Percentiles rank a stretch among this genome's conserved stretches.
Conservation (phyloP, 2,888 invertebrate genomes). For the Eristalis tenax region DNA sequence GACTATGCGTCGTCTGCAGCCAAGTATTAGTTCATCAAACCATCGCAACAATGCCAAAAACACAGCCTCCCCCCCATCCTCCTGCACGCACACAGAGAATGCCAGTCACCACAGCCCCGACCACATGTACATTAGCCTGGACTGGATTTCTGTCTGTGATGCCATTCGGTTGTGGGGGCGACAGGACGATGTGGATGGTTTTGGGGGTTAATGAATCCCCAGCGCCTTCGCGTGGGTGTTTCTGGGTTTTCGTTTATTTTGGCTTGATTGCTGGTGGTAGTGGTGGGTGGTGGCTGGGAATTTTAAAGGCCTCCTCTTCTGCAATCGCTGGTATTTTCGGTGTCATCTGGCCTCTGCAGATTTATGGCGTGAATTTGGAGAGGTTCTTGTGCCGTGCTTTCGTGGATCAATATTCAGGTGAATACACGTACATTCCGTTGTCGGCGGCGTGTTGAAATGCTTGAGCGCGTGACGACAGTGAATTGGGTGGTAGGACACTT, state of each 20-base stretch:
- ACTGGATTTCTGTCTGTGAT: slow-evolving; percentile 43
- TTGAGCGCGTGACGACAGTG: background rate
- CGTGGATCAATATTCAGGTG: background rate
- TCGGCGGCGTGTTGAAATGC: background rate
- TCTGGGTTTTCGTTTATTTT: slow-evolving; percentile 4
- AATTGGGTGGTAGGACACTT: no score
- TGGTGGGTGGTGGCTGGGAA: background rate
- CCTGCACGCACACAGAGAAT: background rate
- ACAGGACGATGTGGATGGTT: background rate
- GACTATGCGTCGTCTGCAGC: slow-evolving; percentile 63
- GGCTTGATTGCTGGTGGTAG: background rate
- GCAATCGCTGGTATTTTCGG: slow-evolving; percentile 20
- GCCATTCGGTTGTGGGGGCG: slow-evolving; percentile 22
- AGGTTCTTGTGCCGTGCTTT: background rate
- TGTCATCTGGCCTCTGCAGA: slow-evolving; percentile 20
- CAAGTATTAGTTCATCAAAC: slow-evolving; percentile 67
- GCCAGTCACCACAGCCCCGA: background rate
- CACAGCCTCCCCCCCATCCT: background rate
- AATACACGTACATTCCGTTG: background rate
- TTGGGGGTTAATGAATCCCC: background rate
- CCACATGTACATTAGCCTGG: slow-evolving; percentile 15
- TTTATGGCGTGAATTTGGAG: background rate
- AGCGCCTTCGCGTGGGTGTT: slow-evolving; percentile 6
- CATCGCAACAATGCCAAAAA: slow-evolving; percentile 39
- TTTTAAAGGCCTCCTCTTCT: slow-evolving; percentile 20